Percentiles rank a stretch among this genome's conserved stretches.
phyloP scores from a whole-genome alignment of 2,888 invertebrate species.

The Amphiduros pacificus region DNA sequence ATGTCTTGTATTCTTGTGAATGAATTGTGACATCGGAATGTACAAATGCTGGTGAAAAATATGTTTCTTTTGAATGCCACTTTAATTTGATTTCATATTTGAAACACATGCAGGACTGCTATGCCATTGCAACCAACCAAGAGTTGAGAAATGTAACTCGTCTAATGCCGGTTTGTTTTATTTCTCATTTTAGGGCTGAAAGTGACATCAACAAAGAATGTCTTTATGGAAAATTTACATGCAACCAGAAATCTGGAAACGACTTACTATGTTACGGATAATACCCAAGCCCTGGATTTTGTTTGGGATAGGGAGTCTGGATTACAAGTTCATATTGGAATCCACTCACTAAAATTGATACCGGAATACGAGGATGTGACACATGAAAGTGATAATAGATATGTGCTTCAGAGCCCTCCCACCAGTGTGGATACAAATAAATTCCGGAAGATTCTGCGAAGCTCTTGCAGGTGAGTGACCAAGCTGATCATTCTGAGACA shows the following conservation, averaged over 20 bases:
- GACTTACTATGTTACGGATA: conserved; percentile 46
- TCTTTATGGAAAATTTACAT: conserved; percentile 51
- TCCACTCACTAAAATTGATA: conserved; percentile 47
- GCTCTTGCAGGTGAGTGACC: conserved; percentile 53
- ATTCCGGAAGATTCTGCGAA: conserved; percentile 35
- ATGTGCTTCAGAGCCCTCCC: conserved; percentile 33
- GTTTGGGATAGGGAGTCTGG: conserved; percentile 50
- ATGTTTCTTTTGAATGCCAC: too few relatives aligned
- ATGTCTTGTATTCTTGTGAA: too few relatives aligned
- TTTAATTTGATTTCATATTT: too few relatives aligned
- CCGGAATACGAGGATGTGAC: conserved; percentile 53
- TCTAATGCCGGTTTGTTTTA: too few relatives aligned
- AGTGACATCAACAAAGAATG: conserved; percentile 40
- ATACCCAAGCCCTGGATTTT: conserved; percentile 48
- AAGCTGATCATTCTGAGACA: too few relatives aligned
- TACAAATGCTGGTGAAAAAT: too few relatives aligned
- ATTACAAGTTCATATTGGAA: conserved; percentile 47
- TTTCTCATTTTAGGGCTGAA: conserved; percentile 26
- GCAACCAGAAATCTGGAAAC: conserved; percentile 40
- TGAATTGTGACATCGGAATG: too few relatives aligned
- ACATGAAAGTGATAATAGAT: conserved; percentile 44
- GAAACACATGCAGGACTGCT: too few relatives aligned
- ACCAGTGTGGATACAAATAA: conserved; percentile 36
- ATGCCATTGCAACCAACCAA: too few relatives aligned
- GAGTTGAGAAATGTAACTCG: too few relatives aligned